Evolutionary conservation across 2,888 invertebrate species (phyloP).

Genomic region (Nemotelus nigrinus): DNA sequence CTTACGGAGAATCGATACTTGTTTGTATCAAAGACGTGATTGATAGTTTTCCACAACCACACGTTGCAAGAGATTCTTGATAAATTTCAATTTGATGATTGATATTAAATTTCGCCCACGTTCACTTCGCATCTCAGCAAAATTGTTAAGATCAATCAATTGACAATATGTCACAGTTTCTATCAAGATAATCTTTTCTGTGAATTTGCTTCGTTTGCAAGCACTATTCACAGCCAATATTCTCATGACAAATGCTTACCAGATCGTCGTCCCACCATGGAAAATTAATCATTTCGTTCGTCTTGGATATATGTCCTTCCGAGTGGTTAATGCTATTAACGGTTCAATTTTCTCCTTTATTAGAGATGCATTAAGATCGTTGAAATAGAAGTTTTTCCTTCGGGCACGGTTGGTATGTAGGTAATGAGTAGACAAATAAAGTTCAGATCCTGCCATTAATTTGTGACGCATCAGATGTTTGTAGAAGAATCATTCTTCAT

Average conservation of each 20-base stretch:
- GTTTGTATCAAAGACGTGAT: no score
- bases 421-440: not conserved
- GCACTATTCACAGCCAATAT: not conserved
- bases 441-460: not conserved
- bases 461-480: not conserved
- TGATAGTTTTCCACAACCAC: no score
- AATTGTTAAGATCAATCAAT: not conserved
- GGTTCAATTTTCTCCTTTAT: constrained; percentile 38
- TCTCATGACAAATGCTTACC: constrained; percentile 10
- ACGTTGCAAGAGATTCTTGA: no score
- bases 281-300: constrained; percentile 26
- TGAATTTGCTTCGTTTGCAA: not conserved
- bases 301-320: constrained; percentile 24
- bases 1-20: no score
- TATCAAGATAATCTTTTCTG: not conserved
- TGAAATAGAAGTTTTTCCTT: not conserved
- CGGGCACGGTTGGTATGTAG: not conserved
- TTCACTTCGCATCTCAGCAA: no score
- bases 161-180: constrained; percentile 3
- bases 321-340: constrained; percentile 28
- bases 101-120: no score
- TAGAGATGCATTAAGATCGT: constrained; percentile 30
- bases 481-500: not conserved
- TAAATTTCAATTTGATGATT: no score
- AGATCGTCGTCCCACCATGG: not conserved